phyloP scores from a whole-genome alignment of 2,797 vertebrate species.

The Aldrovandia affinis region DNA sequence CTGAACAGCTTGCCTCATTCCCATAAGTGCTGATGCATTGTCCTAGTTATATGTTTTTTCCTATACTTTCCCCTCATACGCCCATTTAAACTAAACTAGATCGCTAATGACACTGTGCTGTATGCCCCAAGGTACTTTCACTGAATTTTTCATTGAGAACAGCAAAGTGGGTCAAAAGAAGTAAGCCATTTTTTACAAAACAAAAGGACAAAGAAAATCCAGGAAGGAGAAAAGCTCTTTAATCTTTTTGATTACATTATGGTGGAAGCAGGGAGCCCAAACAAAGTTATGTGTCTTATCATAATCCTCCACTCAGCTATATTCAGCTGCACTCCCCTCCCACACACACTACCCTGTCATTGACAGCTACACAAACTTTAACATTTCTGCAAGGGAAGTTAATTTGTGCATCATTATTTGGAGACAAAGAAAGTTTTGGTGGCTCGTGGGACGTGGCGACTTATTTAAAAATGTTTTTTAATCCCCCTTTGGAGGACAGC shows the following conservation, averaged over 20 bases:
- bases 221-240: slow-evolving; percentile 6
- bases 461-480: too few relatives aligned
- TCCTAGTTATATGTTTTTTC: neutral
- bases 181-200: neutral
- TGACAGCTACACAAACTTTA: neutral
- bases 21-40: neutral
- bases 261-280: slow-evolving; percentile 2
- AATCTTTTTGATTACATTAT: slow-evolving; percentile 9
- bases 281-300: neutral
- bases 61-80: slow-evolving; percentile 5
- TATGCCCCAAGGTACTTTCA: slow-evolving; percentile 14
- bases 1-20: neutral
- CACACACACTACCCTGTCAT: neutral
- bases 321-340: neutral
- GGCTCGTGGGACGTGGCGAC: too few relatives aligned
- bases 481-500: too few relatives aligned
- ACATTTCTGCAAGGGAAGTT: neutral
- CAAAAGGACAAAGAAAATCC: neutral
- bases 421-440: slow-evolving; percentile 3
- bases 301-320: neutral
- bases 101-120: slow-evolving; percentile 16
- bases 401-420: neutral
- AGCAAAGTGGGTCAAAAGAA: slow-evolving; percentile 38
- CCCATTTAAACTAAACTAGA: slow-evolving; percentile 26
- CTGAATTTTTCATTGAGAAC: slow-evolving; percentile 34